Evolutionary conservation across 2,888 invertebrate genomes (phyloP).

Genomic region (Clistopyga incitator): DNA sequence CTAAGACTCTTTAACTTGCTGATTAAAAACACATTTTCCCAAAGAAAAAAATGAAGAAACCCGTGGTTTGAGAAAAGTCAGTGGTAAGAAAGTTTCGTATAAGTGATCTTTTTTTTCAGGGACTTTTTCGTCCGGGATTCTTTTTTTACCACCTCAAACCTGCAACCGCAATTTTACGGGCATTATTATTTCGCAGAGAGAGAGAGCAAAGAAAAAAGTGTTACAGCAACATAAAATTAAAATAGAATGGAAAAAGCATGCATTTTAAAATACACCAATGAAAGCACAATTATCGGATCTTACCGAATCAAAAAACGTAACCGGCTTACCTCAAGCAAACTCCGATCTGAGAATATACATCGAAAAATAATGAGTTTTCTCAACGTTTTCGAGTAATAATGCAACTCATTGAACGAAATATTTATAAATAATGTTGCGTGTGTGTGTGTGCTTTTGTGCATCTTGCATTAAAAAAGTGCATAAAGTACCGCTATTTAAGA

Average conservation of each 20-base stretch:
- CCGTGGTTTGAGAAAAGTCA: too few species aligned
- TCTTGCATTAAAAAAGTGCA: conserved; percentile 8
- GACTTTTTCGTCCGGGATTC: too few species aligned
- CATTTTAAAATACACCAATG: conserved; percentile 38
- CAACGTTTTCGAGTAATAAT: conserved; percentile 25
- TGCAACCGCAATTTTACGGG: neutral
- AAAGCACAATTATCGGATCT: conserved; percentile 47
- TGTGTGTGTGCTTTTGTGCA: neutral
- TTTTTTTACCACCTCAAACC: neutral
- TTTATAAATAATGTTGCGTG: neutral
- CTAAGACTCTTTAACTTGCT: too few species aligned
- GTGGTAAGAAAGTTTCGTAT: too few species aligned
- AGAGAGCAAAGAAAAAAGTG: too few species aligned
- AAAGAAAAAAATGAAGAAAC: too few species aligned
- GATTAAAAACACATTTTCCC: too few species aligned
- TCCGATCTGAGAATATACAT: conserved; percentile 70
- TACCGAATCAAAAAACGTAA: conserved; percentile 38
- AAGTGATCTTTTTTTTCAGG: too few species aligned
- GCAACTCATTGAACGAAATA: conserved; percentile 42
- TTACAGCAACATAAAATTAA: neutral
- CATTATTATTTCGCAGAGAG: neutral
- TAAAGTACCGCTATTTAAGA: neutral
- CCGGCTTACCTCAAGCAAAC: conserved; percentile 70
- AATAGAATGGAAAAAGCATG: neutral
- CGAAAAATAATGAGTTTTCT: conserved; percentile 47